Evolutionary conservation across 2,888 invertebrate genomes (phyloP), one percentile per base, ranked within the genome.

Genomic region (Polymixis flavicincta): DNA sequence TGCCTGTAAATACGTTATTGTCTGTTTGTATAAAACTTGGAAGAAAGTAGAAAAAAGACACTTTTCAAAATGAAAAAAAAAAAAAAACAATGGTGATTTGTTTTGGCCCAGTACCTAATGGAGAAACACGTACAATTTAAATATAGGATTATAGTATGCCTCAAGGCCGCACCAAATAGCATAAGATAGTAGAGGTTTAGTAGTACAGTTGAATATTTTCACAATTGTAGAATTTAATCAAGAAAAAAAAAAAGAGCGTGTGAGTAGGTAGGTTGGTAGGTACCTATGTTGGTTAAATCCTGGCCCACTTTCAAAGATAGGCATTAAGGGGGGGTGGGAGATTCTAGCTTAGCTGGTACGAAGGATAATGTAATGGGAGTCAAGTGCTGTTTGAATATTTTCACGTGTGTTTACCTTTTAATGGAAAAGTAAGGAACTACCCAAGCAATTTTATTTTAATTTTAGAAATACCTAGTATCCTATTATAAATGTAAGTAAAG

Each of bases 221-320:
- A 11, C 5, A 19, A 63, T 42, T 19, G 17, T 19, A 17, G 19
- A 45, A 25, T 32, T 32, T 32, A 32, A n/a, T n/a, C n/a, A n/a
- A n/a, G n/a, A n/a, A n/a, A n/a, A n/a, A n/a, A n/a, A n/a, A n/a
- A n/a, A n/a, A n/a, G n/a, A n/a, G n/a, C 87, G 86, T 80, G 86
- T 48, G 84, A 82, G 85, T 82, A 80, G 11, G 54, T 45, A 54
- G 28, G 54, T 45, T 45, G 28, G 32, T 48, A 70, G 14, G 25
- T 80, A 72, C 25, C 73, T 80, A 45, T 86, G 87, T 89, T 82
- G 86, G 86, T 84, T 87, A 89, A 90, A 90, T 87, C 85, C 82
- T 84, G 78, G 82, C 76, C 79, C 83, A 76, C 84, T 84, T 82
- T 80, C 74, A 82, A 79, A 75, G 68, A 80, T 76, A 66, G 59